Percentiles rank a stretch among this genome's conserved stretches.
Evolutionary conservation across 2,888 invertebrate species (phyloP).

Genomic region (Acanthosepion pharaonis): DNA sequence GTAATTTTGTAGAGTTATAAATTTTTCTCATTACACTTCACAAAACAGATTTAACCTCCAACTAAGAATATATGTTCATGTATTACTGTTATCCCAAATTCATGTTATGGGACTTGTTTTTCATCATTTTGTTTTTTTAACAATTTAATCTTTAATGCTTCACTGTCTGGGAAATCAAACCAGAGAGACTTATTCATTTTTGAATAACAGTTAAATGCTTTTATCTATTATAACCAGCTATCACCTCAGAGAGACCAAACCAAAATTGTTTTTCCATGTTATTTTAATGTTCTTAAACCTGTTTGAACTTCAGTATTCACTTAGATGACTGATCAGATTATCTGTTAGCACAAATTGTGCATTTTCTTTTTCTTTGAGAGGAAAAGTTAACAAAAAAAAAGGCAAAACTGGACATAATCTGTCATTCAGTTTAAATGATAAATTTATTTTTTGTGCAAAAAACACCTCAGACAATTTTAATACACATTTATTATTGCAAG

Average conservation of each 20-base stretch:
- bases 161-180: neutral
- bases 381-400: neutral
- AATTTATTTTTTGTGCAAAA: neutral
- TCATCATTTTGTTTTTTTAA: neutral
- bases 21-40: neutral
- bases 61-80: neutral
- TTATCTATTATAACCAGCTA: neutral
- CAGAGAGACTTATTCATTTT: neutral
- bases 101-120: no score
- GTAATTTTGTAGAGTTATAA: neutral
- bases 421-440: constrained; percentile 6
- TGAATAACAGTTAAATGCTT: neutral
- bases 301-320: neutral
- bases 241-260: neutral
- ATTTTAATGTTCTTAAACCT: neutral
- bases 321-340: neutral
- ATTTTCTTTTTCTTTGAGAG: neutral
- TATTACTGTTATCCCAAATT: neutral
- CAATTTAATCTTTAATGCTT: neutral
- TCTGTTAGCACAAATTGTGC: neutral
- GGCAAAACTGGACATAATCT: neutral
- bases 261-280: neutral
- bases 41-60: neutral
- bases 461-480: neutral
- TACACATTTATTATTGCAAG: neutral